Conservation (phyloP, 2,113 vertebrate genomes). For the Hippocampus zosterae region DNA sequence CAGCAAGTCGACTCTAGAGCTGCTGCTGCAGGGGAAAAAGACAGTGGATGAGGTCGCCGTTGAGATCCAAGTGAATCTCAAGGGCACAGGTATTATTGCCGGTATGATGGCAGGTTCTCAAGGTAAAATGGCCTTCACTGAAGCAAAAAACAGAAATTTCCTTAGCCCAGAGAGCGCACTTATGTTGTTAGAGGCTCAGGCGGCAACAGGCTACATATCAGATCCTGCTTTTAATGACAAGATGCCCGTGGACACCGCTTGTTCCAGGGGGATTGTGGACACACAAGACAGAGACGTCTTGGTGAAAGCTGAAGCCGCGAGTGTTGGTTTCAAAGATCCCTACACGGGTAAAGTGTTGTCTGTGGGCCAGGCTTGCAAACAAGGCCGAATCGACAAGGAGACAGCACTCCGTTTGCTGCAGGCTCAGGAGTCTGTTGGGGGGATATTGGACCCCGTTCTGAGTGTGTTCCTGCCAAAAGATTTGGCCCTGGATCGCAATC, state of each 20-base stretch:
- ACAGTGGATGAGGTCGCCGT: constrained; percentile 82
- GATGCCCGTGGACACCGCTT: constrained; percentile 83
- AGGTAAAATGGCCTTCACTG: constrained; percentile 84
- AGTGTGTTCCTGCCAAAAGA: constrained; percentile 90
- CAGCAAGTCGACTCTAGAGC: constrained; percentile 81
- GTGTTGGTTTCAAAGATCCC: constrained; percentile 90
- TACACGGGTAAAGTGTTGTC: constrained; percentile 86
- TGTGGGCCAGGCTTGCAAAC: constrained; percentile 87
- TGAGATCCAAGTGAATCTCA: constrained; percentile 85
- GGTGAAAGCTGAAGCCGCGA: constrained; percentile 85
- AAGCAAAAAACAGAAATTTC: constrained; percentile 85
- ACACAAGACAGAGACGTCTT: constrained; percentile 85
- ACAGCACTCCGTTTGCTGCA: constrained; percentile 83
- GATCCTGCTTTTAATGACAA: constrained; percentile 84
- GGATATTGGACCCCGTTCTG: constrained; percentile 87
- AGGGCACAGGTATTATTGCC: constrained; percentile 84
- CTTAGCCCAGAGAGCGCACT: constrained; percentile 79
- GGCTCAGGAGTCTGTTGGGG: constrained; percentile 88
- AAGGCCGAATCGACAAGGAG: constrained; percentile 80
- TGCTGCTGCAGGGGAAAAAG: constrained; percentile 82
- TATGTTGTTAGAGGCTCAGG: constrained; percentile 91
- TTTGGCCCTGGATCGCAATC: constrained; percentile 82
- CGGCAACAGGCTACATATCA: constrained; percentile 88
- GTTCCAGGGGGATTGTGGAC: constrained; percentile 88
- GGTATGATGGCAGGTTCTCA: constrained; percentile 78